A percentile compares a stretch with the other conserved stretches of the same genome.
Evolutionary conservation across 1,140 invertebrate genomes (phyloP).

Genomic region (Asobara japonica): DNA sequence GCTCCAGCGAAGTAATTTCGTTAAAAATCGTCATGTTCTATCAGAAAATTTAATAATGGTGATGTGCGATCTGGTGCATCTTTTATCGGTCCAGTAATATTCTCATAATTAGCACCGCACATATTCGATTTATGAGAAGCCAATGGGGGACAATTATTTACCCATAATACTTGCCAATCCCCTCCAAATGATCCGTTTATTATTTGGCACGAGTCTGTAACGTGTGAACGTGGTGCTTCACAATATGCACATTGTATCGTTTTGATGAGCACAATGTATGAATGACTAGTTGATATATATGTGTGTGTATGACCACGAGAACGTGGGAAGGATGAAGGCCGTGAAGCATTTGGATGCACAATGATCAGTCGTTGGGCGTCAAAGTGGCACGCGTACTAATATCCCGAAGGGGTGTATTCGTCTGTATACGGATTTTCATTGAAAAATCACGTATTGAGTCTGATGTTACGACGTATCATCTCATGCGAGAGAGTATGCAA

Average conservation of each 20-base stretch:
- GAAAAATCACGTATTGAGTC: conserved; percentile 6
- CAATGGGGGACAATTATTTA: neutral
- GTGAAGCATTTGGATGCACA: neutral
- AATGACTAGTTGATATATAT: neutral
- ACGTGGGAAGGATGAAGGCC: conserved; percentile 21
- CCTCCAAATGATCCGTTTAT: conserved; percentile 18
- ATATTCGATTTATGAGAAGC: neutral
- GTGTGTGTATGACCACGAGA: neutral
- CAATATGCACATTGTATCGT: neutral
- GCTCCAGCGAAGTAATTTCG: no score
- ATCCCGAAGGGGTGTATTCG: neutral
- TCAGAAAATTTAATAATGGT: no score
- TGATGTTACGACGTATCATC: neutral
- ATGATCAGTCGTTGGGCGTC: conserved; percentile 2
- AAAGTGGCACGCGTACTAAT: conserved; percentile 6
- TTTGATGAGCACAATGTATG: conserved; percentile 1
- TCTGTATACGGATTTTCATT: neutral
- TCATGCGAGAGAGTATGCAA: neutral
- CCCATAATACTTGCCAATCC: neutral
- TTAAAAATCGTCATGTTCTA: no score
- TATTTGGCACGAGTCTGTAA: conserved; percentile 12
- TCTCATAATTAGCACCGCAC: neutral
- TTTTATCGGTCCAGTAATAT: neutral
- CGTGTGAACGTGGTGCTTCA: neutral
- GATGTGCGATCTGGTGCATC: neutral